Evolutionary conservation across 2,113 vertebrate species (phyloP).

Genomic region (Pteruthius melanotis): DNA sequence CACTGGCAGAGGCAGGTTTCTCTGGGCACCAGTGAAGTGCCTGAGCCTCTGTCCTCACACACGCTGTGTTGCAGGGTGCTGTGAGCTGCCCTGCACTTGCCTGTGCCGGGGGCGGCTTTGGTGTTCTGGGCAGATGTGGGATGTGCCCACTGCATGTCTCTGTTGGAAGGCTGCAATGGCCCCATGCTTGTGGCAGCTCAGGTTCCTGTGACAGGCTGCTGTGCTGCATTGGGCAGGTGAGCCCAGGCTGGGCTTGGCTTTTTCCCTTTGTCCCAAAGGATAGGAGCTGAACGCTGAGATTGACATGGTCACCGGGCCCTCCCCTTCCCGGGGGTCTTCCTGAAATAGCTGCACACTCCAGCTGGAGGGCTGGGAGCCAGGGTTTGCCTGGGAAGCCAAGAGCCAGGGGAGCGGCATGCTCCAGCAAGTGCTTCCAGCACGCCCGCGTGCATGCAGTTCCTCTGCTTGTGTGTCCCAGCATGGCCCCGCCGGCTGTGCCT

Average conservation of each 20-base stretch:
- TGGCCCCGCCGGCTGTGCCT: not conserved
- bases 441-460: accelerated
- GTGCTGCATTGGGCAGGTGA: not conserved
- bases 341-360: conserved; percentile 57
- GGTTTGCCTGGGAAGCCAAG: conserved; percentile 42
- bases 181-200: accelerated
- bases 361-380: conserved; percentile 63
- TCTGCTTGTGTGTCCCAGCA: not conserved
- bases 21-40: accelerated
- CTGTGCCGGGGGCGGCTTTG: accelerated
- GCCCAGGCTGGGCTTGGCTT: not conserved
- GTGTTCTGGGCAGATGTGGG: not conserved
- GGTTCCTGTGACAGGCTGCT: not conserved
- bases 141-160: accelerated
- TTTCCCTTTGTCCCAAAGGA: conserved; percentile 14
- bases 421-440: not conserved
- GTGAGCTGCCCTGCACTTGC: accelerated
- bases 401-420: not conserved
- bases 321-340: conserved; percentile 47
- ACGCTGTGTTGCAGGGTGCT: accelerated
- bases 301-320: not conserved
- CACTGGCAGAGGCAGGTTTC: not conserved
- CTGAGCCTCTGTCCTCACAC: accelerated
- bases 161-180: accelerated
- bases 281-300: conserved; percentile 7